Evolutionary conservation across 1,140 invertebrate species (phyloP).

Genomic region (Parapsyche elsis): DNA sequence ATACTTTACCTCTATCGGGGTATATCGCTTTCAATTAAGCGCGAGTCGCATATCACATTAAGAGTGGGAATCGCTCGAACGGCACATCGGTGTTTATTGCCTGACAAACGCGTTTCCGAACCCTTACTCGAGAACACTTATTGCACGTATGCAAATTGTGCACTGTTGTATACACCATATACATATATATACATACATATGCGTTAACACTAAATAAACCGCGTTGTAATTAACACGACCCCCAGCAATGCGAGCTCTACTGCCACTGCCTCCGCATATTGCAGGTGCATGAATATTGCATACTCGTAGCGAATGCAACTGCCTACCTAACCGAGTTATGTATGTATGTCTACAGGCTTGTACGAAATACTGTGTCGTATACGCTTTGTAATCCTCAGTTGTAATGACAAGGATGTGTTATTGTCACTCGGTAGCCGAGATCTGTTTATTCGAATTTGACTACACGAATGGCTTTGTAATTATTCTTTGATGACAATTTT

Average conservation of each 20-base stretch:
- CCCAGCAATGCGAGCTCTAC: neutral
- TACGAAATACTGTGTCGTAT: no score
- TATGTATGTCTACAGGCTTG: neutral
- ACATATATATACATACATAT: neutral
- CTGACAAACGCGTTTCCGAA: neutral
- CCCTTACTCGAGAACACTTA: neutral
- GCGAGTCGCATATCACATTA: neutral
- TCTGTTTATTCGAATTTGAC: no score
- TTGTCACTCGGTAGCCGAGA: no score
- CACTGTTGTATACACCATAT: neutral
- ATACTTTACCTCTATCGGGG: neutral
- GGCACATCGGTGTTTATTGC: neutral
- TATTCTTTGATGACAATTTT: no score
- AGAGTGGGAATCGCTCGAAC: neutral
- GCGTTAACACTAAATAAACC: slow-evolving; percentile 9
- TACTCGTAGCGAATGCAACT: neutral
- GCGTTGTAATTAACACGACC: slow-evolving; percentile 25
- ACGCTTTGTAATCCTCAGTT: no score
- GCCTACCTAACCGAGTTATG: neutral
- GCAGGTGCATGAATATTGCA: slow-evolving; percentile 31
- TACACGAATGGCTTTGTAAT: no score
- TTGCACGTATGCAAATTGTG: neutral
- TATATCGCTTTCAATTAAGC: neutral
- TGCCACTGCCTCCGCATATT: neutral
- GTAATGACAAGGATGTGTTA: no score